Base-by-base conservation (phyloP, 2,113 vertebrate genomes). In the Bujurquina vittata region DNA sequence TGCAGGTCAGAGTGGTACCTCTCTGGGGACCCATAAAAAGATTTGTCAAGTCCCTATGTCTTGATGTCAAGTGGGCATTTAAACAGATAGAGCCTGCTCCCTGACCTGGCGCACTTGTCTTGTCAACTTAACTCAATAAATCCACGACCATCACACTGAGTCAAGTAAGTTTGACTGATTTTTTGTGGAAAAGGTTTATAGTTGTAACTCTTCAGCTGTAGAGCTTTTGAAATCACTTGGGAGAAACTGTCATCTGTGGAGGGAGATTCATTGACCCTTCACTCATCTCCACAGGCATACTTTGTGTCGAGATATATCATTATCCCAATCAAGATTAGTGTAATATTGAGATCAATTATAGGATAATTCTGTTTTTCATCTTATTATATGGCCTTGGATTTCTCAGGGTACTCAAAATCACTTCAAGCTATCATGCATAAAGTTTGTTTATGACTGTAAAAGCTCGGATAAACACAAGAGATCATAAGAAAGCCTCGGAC, bases 11-110 rank as follows among this genome's bases (percentile, higher is more conserved):
- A 87, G 80, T 73, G 83, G 85, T 79, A 59, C 73, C 83, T 89
- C 90, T 82, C 81, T 76, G 69, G 90, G 88, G 87, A 88, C 79
- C 79, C 79, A 77, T 89, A 91, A 90, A 84, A 89, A 81, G 78
- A 93, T 91, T 88, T 90, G 88, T 94, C 86, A 88, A 79, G 87
- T 88, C 79, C 72, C 62, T 59, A 72, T 79, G 88, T 88, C 88
- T 88, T 20, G 14, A 61, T 87, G 91, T 92, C 91, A 88, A 90
- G 86, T 88, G 79, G 69, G 73, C 55, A 22, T 93, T 91, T 90
- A 79, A 90, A 91, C 3, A 78, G 65, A 88, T 88, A 14, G n/a
- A 63, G 85, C 60, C 37, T 55, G 69, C 85, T 90, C 84, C 35
- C 83, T 84, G 87, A 90, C 92, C 86, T 77, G 35, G 49, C 37